phyloP scores from a whole-genome alignment of 2,113 vertebrate species.

The Sinosuthora webbiana region DNA sequence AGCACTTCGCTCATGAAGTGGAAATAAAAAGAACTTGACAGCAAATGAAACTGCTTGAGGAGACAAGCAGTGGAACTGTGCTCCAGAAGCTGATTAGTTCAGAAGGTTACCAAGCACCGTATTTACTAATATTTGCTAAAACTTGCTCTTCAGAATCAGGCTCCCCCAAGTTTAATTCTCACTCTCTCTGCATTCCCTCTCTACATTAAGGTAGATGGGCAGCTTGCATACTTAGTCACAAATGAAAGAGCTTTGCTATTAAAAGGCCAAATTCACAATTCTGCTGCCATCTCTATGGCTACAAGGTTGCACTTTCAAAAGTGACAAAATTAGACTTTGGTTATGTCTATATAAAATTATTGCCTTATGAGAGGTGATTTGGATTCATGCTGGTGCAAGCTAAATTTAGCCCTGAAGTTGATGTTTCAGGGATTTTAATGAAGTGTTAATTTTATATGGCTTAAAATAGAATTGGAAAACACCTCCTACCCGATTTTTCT shows the following conservation, averaged over 20 bases:
- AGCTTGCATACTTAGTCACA: background rate
- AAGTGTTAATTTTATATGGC: background rate
- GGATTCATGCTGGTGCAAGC: background rate
- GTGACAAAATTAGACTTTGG: background rate
- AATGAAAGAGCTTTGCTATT: constrained; percentile 2
- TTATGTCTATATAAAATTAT: background rate
- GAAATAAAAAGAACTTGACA: background rate
- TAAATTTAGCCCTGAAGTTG: background rate
- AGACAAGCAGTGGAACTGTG: background rate
- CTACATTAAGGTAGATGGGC: background rate
- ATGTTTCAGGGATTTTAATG: background rate
- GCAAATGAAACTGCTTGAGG: background rate
- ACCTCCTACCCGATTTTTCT: background rate
- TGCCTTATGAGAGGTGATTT: background rate
- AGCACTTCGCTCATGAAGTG: background rate
- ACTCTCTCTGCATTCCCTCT: background rate
- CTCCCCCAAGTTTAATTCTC: background rate
- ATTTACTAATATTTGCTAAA: background rate
- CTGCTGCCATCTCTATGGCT: background rate
- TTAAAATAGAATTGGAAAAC: constrained; percentile 48
- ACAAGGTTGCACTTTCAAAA: background rate
- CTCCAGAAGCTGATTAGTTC: background rate
- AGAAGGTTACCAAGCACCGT: background rate
- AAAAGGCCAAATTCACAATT: background rate
- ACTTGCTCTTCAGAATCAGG: background rate